phyloP scores from a whole-genome alignment of 2,888 invertebrate species.

The Standfussiana lucernea region DNA sequence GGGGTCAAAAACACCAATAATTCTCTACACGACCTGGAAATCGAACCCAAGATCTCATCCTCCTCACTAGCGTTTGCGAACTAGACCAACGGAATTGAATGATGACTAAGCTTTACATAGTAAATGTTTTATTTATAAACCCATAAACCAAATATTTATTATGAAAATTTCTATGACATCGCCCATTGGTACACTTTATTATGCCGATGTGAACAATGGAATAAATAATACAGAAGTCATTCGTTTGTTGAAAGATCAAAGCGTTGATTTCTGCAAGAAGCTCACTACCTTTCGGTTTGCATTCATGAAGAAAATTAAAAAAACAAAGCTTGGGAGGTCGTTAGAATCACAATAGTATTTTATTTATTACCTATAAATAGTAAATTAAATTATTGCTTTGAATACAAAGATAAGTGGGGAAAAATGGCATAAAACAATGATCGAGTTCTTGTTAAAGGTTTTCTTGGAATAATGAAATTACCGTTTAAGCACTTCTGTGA shows the following conservation, averaged over 20 bases:
- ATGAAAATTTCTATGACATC: not conserved
- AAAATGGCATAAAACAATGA: conserved; percentile 1
- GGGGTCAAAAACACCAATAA: not conserved
- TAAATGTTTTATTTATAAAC: not conserved
- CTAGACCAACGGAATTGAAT: not conserved
- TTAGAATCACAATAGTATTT: conserved; percentile 16
- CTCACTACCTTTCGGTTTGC: not conserved
- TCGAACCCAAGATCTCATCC: not conserved
- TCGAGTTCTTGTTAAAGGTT: conserved; percentile 11
- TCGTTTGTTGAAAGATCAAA: conserved; percentile 4
- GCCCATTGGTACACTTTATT: not conserved
- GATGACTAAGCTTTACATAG: not conserved
- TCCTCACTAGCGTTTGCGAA: not conserved
- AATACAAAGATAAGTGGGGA: conserved; percentile 14
- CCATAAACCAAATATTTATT: not conserved
- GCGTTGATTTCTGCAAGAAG: not conserved
- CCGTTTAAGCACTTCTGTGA: conserved; percentile 4
- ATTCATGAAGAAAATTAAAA: not conserved
- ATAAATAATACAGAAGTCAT: not conserved
- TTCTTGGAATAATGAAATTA: conserved; percentile 25
- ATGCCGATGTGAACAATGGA: not conserved
- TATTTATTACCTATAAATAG: conserved; percentile 18
- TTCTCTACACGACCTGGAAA: not conserved
- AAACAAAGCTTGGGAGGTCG: not conserved
- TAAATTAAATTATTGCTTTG: conserved; percentile 22